These are phyloP conservation scores for Hesperophylax magnus DNA, from an alignment of 1,140 invertebrate genomes.

Conservation along the genomic window DNA sequence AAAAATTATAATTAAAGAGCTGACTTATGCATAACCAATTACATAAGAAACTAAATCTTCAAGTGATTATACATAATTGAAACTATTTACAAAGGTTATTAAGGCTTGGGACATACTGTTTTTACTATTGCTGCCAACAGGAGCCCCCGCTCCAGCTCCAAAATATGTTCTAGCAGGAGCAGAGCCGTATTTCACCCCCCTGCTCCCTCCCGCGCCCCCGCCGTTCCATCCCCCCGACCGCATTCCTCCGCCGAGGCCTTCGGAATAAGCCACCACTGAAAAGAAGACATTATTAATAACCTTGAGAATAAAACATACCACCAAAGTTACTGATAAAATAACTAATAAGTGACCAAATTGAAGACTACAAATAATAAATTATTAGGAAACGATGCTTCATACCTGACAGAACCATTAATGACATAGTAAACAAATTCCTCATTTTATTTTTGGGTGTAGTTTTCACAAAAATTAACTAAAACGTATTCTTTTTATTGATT, in stretches of 20 bases:
- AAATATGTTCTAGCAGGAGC: background rate
- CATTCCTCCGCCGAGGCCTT: background rate
- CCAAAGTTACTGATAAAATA: background rate
- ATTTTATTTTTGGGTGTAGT: background rate
- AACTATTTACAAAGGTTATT: too few species aligned
- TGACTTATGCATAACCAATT: too few species aligned
- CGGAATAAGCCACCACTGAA: background rate
- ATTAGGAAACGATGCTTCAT: background rate
- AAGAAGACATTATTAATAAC: background rate
- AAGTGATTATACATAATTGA: too few species aligned
- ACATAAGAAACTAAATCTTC: too few species aligned
- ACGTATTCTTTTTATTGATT: background rate
- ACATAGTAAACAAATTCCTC: background rate
- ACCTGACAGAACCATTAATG: background rate
- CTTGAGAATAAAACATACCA: background rate
- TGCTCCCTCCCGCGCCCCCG: background rate
- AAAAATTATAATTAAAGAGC: too few species aligned
- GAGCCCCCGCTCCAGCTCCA: background rate
- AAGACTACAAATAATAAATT: background rate
- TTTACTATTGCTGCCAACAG: too few species aligned
- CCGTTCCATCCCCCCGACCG: background rate
- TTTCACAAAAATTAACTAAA: background rate
- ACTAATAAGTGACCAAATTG: background rate
- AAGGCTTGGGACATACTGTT: too few species aligned
- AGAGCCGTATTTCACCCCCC: background rate